Conservation (phyloP, 1,140 invertebrate species). For the Antheraea mylitta region DNA sequence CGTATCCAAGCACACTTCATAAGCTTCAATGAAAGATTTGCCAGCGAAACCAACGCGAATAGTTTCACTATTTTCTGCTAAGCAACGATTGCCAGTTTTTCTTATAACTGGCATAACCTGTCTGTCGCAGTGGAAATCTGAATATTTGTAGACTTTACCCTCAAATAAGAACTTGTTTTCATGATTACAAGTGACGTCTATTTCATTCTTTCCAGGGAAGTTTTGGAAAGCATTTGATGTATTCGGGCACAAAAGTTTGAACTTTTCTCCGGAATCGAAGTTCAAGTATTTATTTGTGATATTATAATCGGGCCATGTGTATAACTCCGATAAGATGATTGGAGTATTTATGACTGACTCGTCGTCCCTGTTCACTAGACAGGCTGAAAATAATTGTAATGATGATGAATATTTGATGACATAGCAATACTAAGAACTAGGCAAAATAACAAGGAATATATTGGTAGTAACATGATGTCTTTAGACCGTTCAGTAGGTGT, state of each 20-base stretch:
- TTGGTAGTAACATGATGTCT: too few species aligned
- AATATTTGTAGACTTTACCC: neutral
- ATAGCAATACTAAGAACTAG: too few species aligned
- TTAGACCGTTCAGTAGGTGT: too few species aligned
- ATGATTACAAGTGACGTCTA: conserved; percentile 9
- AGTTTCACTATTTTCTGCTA: conserved; percentile 8
- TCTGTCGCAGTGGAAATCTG: conserved; percentile 17
- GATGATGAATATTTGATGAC: too few species aligned
- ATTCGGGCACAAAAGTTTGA: conserved; percentile 17
- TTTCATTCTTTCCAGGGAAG: conserved; percentile 2
- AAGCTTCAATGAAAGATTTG: conserved; percentile 12
- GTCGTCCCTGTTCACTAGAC: conserved; percentile 9
- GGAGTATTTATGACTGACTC: conserved; percentile 7
- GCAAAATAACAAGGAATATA: too few species aligned
- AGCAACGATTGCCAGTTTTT: conserved; percentile 12
- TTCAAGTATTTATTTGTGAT: conserved; percentile 2
- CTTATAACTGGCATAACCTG: conserved; percentile 6
- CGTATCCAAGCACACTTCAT: conserved; percentile 19
- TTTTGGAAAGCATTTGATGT: conserved; percentile 7
- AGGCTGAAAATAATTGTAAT: conserved; percentile 16
- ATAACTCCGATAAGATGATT: conserved; percentile 1
- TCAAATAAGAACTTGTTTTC: conserved; percentile 13
- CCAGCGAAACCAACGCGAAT: conserved; percentile 13
- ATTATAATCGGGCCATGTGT: conserved; percentile 9
- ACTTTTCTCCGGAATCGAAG: neutral